A percentile compares a stretch with the other conserved stretches of the same genome.
These are phyloP conservation scores for Uloborus diversus DNA, from an alignment of 1,140 invertebrate species.

Conservation along the genomic window DNA sequence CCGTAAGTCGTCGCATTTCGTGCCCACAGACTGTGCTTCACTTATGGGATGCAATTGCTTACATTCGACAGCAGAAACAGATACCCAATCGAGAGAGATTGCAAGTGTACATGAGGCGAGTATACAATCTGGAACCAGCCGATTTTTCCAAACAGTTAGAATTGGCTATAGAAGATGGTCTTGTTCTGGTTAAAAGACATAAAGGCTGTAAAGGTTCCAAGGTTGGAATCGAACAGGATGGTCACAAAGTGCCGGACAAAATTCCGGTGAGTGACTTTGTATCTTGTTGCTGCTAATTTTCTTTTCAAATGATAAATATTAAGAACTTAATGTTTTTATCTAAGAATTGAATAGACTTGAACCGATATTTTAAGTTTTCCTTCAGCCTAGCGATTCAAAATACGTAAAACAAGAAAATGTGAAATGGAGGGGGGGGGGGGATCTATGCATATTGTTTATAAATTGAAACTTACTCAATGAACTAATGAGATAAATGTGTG, in stretches of 20 bases:
- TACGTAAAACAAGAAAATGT: too few relatives aligned
- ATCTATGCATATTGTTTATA: too few relatives aligned
- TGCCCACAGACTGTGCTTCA: slow-evolving; percentile 65
- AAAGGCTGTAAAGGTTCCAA: slow-evolving; percentile 70
- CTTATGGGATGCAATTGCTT: slow-evolving; percentile 69
- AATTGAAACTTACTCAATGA: too few relatives aligned
- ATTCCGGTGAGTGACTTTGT: slow-evolving; percentile 61
- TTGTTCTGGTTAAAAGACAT: slow-evolving; percentile 68
- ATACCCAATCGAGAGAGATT: slow-evolving; percentile 69
- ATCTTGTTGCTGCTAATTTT: not conserved
- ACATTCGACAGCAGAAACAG: slow-evolving; percentile 70
- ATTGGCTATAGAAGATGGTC: slow-evolving; percentile 69
- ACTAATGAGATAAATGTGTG: too few relatives aligned
- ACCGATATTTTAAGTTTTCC: not conserved
- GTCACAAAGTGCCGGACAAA: slow-evolving; percentile 68
- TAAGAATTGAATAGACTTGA: not conserved
- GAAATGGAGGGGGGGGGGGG: too few relatives aligned
- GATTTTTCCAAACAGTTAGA: slow-evolving; percentile 69
- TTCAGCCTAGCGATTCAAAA: too few relatives aligned
- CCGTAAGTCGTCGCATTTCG: slow-evolving; percentile 61
- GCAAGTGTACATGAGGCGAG: slow-evolving; percentile 63
- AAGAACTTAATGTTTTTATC: not conserved
- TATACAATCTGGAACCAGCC: slow-evolving; percentile 63
- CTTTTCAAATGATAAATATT: not conserved
- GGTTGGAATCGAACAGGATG: slow-evolving; percentile 71